Percentiles rank a stretch among this genome's conserved stretches.
Conservation (phyloP, 1,140 invertebrate species). For the Drosophila mauritiana region DNA sequence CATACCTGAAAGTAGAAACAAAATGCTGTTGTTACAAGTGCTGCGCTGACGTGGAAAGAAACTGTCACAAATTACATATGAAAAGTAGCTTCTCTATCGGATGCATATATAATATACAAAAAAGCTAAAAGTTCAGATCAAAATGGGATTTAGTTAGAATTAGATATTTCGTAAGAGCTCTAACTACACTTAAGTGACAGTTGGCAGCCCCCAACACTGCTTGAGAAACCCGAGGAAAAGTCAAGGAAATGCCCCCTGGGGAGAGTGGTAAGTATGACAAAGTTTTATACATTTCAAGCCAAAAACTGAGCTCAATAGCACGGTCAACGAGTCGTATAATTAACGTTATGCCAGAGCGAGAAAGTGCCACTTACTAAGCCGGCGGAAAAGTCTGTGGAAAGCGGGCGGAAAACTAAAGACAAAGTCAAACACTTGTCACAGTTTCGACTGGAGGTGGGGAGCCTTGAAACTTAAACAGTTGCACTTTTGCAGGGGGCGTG, state of each 20-base stretch:
- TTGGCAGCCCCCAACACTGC: background rate
- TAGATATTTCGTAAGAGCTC: background rate
- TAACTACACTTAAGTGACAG: background rate
- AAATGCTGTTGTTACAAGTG: constrained; percentile 24
- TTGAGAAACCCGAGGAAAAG: constrained; percentile 1
- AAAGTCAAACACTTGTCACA: constrained; percentile 78
- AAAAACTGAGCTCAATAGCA: constrained; percentile 64
- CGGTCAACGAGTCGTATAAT: constrained; percentile 81
- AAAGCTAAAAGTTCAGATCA: background rate
- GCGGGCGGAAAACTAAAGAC: constrained; percentile 62
- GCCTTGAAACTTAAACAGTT: constrained; percentile 56
- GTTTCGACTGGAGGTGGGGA: constrained; percentile 19
- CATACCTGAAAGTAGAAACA: constrained; percentile 55
- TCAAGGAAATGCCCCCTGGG: constrained; percentile 8
- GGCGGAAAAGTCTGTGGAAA: constrained; percentile 8
- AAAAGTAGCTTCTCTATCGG: background rate
- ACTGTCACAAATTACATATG: background rate
- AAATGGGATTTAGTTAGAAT: background rate
- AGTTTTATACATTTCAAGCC: constrained; percentile 73
- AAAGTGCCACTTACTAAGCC: constrained; percentile 35
- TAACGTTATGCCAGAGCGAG: constrained; percentile 61
- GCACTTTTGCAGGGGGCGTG: constrained; percentile 65
- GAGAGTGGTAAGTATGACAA: constrained; percentile 58
- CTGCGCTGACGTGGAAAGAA: background rate
- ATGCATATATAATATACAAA: background rate